Conservation (phyloP, 1,140 invertebrate species). For the Philotrypesis tridentata region DNA sequence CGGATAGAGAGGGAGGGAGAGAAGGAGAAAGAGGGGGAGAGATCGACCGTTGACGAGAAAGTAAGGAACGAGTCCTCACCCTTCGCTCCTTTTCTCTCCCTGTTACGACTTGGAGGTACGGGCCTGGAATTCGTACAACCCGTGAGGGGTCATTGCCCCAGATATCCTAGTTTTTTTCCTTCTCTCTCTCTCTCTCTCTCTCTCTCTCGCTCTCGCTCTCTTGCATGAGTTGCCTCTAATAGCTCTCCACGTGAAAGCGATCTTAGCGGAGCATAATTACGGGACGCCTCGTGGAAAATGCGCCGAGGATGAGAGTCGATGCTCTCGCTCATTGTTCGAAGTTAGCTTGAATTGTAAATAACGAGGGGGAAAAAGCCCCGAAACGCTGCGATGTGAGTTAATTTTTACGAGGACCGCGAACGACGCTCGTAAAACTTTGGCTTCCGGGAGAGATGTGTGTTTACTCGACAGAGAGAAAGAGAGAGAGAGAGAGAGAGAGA, state of each 20-base stretch:
- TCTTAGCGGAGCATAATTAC: background rate
- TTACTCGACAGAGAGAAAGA: background rate
- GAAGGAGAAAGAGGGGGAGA: background rate
- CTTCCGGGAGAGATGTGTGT: background rate
- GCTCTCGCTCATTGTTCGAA: background rate
- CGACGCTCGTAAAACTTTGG: background rate
- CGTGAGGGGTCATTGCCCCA: slow-evolving; percentile 21
- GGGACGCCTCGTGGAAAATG: background rate
- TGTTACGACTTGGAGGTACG: background rate
- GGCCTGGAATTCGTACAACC: background rate
- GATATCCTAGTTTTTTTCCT: slow-evolving; percentile 6
- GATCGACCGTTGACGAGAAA: background rate
- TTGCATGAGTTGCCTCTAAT: background rate
- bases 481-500: background rate
- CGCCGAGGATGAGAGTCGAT: background rate
- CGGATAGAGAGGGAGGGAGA: background rate
- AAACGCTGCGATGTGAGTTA: background rate
- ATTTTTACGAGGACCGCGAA: slow-evolving; percentile 4
- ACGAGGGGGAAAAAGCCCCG: background rate
- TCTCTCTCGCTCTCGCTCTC: background rate
- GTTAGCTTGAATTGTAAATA: background rate
- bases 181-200: too few species aligned
- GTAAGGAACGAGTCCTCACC: slow-evolving; percentile 9
- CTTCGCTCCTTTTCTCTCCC: background rate
- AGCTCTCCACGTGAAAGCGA: background rate